Evolutionary conservation across 2,113 vertebrate species (phyloP).

Genomic region (Hystrix cristata): DNA sequence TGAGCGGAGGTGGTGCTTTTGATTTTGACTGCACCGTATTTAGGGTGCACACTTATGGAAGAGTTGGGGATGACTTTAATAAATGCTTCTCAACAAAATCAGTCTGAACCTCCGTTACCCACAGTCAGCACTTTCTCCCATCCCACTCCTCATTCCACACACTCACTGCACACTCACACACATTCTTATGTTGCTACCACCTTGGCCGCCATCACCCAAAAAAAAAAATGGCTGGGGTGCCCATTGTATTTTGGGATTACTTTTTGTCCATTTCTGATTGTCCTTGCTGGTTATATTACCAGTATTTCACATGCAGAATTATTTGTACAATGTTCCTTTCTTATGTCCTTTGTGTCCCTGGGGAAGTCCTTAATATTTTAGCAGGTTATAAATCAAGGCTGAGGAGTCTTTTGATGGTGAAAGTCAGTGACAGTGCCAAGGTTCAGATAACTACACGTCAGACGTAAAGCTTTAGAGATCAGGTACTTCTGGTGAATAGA

Average conservation of each 20-base stretch:
- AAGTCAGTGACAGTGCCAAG: background rate
- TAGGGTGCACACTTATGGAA: background rate
- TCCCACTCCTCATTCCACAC: background rate
- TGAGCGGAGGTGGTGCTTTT: background rate
- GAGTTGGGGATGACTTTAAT: conserved; percentile 6
- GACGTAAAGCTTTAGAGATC: background rate
- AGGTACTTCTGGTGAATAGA: background rate
- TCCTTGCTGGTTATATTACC: background rate
- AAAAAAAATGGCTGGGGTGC: background rate
- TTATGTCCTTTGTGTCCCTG: background rate
- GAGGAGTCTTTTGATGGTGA: background rate
- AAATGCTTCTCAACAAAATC: background rate
- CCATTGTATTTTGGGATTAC: background rate
- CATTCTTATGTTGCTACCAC: background rate
- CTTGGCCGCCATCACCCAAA: background rate
- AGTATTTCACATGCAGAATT: background rate
- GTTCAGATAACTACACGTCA: background rate
- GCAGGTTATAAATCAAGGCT: background rate
- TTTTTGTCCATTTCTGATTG: background rate
- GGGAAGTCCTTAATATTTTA: conserved; percentile 22
- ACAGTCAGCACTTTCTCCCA: background rate
- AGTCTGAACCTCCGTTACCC: background rate
- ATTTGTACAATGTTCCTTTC: background rate
- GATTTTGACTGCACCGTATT: background rate
- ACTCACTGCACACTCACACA: too few relatives aligned